Base-by-base conservation (phyloP, 2,797 vertebrate species). In the Halcyon leucocephala region DNA sequence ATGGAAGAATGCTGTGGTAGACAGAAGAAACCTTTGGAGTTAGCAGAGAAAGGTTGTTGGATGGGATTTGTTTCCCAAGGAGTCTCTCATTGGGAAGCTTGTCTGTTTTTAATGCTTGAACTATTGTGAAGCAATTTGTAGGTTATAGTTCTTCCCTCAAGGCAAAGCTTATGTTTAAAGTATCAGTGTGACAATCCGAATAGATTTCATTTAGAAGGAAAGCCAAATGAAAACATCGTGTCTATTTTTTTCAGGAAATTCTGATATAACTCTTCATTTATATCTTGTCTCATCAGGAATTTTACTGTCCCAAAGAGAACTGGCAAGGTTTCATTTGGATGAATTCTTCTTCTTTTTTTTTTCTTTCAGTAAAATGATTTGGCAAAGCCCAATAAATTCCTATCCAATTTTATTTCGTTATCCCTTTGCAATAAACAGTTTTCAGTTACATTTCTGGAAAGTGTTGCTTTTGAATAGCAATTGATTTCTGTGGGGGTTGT, bases 131-230 rank as follows among this genome's bases (percentile, higher is more conserved):
- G 73, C 60, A 55, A 70, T 96, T 95, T 96, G 46, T 81, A 65
- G 7, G 18, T 49, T 96, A 16, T 82, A 51, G 35, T 93, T 85
- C 57, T 82, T 96, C n/a, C 78, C 89, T 95, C 81, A 92, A 76
- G 81, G 46, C 61, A 91, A 94, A 9, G 67, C 85, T 91, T 96
- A 87, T 89, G 77, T 95, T 95, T 87, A 88, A 93, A 96, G 71
- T 52, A 64, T 69, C 78, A 74, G 46, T 91, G 77, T 82, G 41
- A 64, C 83, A 95, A 93, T 78, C 95, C 82, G 81, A 97, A 95
- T 82, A 90, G 46, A 82, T 90, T 96, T 89, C 44, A 91, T 90
- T 87, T 77, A 74, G 41, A 82, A 84, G 33, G 57, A 89, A 84
- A 44, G 41, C 13, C 57, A 93, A 91, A 89, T 46, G 29, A 87